Percentiles rank a stretch among this genome's conserved stretches.
phyloP scores from a whole-genome alignment of 2,113 vertebrate genomes.

The Diphyllodes magnificus region DNA sequence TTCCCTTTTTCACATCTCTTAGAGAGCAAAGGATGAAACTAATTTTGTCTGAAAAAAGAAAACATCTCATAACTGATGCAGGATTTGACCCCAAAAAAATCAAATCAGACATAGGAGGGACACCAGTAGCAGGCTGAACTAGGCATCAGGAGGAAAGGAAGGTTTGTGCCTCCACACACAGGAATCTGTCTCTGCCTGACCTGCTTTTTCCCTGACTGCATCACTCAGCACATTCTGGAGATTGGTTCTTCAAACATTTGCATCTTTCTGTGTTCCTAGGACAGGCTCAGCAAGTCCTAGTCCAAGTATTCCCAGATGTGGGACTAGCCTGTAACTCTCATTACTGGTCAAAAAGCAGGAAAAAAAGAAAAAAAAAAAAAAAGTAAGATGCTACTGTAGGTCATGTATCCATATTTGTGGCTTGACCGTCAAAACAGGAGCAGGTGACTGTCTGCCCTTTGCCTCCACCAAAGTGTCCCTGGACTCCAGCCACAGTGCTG shows the following conservation, averaged over 20 bases:
- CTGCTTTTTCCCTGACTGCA: neutral
- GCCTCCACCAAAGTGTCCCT: neutral
- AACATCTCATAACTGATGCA: neutral
- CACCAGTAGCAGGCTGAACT: neutral
- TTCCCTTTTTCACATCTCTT: neutral
- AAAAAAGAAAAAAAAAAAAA: too few species aligned
- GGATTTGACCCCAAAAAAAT: neutral
- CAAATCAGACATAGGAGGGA: neutral
- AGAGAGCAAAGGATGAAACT: neutral
- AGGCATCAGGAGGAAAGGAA: neutral
- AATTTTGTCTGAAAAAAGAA: neutral
- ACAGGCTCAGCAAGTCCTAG: neutral
- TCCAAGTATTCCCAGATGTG: neutral
- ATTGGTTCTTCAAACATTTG: neutral
- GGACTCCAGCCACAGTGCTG: neutral
- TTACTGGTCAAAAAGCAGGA: neutral
- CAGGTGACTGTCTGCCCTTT: conserved; percentile 19
- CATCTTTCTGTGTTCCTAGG: neutral
- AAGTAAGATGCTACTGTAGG: neutral
- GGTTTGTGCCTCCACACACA: neutral
- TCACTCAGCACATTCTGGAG: neutral
- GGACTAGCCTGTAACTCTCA: neutral
- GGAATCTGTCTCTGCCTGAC: neutral
- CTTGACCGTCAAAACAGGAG: neutral
- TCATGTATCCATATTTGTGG: neutral